Conservation (phyloP, 2,113 vertebrate genomes). For the Nycticorax nycticorax region DNA sequence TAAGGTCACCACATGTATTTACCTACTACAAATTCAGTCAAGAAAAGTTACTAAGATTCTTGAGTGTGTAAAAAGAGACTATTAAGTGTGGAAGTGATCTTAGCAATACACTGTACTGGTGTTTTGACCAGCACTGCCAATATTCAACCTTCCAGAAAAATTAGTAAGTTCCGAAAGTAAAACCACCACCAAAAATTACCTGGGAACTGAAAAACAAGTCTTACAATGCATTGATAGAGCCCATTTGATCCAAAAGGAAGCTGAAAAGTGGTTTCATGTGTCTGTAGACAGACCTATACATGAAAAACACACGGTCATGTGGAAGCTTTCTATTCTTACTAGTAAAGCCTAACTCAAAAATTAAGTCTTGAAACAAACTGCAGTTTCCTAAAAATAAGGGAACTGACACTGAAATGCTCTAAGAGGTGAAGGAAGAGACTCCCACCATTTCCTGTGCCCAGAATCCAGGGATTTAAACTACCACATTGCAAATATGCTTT, state of each 20-base stretch:
- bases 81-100: background rate
- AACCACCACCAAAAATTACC: background rate
- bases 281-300: background rate
- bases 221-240: background rate
- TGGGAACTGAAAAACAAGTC: background rate
- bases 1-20: background rate
- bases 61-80: background rate
- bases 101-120: background rate
- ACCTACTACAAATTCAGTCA: background rate
- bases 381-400: background rate
- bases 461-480: background rate
- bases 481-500: background rate
- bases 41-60: background rate
- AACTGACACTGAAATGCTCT: background rate
- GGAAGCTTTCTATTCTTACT: background rate
- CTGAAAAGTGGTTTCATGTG: background rate
- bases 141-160: background rate
- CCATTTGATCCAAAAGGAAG: background rate
- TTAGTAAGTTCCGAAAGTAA: background rate
- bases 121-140: background rate
- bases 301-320: background rate
- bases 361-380: background rate
- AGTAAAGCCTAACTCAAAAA: background rate
- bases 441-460: background rate
- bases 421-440: background rate